A percentile compares a stretch with the other conserved stretches of the same genome.
Evolutionary conservation across 2,797 vertebrate species (phyloP).

Genomic region (Poeciliopsis presidionis): DNA sequence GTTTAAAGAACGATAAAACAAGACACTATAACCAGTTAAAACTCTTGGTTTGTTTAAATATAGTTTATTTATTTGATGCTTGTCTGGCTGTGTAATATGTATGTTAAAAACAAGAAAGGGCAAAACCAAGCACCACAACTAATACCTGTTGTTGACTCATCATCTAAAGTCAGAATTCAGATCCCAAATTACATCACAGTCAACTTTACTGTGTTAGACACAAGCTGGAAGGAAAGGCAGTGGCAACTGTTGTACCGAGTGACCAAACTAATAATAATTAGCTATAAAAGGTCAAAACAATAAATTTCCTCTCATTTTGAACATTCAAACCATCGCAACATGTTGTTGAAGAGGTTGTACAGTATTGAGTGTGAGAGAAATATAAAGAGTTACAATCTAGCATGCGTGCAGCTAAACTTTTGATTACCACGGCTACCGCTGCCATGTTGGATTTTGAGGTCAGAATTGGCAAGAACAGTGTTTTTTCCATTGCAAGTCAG

Average conservation of each 20-base stretch:
- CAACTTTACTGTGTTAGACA: neutral
- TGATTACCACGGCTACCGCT: neutral
- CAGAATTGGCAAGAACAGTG: no score
- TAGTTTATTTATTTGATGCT: slow-evolving; percentile 36
- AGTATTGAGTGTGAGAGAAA: neutral
- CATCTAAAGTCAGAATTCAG: neutral
- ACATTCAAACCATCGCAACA: neutral
- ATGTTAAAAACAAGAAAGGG: slow-evolving; percentile 16
- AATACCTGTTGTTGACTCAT: slow-evolving; percentile 66
- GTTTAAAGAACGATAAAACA: slow-evolving; percentile 31
- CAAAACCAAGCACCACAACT: slow-evolving; percentile 33
- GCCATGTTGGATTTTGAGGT: neutral
- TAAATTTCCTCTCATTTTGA: neutral
- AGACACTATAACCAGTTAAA: slow-evolving; percentile 18
- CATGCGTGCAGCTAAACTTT: neutral
- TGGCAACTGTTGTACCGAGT: neutral
- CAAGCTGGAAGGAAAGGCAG: neutral
- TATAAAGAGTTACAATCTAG: neutral
- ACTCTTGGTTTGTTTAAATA: slow-evolving; percentile 22
- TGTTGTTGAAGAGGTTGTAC: neutral
- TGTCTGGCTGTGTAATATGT: slow-evolving; percentile 37
- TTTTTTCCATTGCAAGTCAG: neutral
- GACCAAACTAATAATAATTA: neutral
- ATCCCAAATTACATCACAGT: neutral
- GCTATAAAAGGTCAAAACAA: neutral